These are phyloP conservation scores for Muraenolepis orangiensis DNA, from an alignment of 2,797 vertebrate genomes.

Conservation along the genomic window DNA sequence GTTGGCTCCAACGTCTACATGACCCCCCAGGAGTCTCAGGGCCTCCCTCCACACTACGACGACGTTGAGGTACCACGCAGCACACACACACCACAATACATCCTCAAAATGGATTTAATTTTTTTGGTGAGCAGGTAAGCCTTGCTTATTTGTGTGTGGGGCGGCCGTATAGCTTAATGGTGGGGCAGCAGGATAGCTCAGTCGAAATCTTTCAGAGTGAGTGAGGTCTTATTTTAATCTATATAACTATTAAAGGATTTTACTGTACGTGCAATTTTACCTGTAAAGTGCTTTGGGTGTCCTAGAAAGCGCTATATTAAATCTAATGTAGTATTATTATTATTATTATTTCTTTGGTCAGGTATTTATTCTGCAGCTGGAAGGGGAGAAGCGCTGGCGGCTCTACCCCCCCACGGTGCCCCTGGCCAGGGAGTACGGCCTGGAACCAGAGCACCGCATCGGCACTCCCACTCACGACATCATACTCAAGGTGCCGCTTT, in stretches of 20 bases:
- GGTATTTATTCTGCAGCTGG: conserved; percentile 90
- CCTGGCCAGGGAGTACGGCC: conserved; percentile 81
- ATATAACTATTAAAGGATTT: too few relatives aligned
- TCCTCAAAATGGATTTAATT: neutral
- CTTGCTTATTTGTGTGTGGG: neutral
- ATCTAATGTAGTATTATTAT: too few relatives aligned
- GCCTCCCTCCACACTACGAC: conserved; percentile 88
- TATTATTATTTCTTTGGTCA: conserved; percentile 45
- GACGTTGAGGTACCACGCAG: conserved; percentile 83
- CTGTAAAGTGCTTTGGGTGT: too few relatives aligned
- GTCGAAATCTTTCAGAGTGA: neutral
- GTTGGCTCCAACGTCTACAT: conserved; percentile 92
- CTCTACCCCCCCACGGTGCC: conserved; percentile 82
- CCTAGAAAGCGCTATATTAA: too few relatives aligned
- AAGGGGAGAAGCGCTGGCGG: conserved; percentile 88
- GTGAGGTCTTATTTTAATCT: too few relatives aligned
- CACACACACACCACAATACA: neutral
- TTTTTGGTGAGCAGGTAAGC: neutral
- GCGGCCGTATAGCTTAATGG: too few relatives aligned
- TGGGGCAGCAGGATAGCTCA: too few relatives aligned
- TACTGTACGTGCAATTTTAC: too few relatives aligned
- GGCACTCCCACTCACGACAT: conserved; percentile 83
- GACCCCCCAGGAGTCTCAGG: conserved; percentile 85
- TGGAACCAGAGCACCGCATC: conserved; percentile 78
- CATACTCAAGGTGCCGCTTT: conserved; percentile 75